phyloP scores from a whole-genome alignment of 2,888 invertebrate genomes.

The Zeuzera pyrina region DNA sequence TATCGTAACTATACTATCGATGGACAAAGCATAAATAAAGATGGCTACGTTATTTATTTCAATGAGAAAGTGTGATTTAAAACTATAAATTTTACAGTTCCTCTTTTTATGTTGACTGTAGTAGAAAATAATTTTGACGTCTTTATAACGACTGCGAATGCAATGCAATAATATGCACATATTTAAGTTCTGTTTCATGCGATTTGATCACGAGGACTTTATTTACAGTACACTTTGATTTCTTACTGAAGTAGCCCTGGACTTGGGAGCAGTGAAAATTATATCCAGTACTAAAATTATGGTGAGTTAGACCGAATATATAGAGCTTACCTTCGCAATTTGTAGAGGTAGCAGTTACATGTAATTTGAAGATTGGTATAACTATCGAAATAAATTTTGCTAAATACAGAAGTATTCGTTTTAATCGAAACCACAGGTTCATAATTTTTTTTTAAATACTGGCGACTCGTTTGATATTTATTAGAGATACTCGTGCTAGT shows the following conservation, averaged over 20 bases:
- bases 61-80: too few species aligned
- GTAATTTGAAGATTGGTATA: conserved; percentile 1
- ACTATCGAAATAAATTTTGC: too few species aligned
- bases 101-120: conserved; percentile 5
- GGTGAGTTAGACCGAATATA: conserved; percentile 37
- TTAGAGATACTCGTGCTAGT: too few species aligned
- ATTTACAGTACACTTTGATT: conserved; percentile 54
- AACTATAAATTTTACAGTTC: too few species aligned
- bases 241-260: conserved; percentile 54
- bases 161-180: conserved; percentile 64
- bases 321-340: conserved; percentile 12
- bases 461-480: too few species aligned
- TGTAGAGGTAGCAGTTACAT: not conserved
- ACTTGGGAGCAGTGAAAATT: conserved; percentile 31
- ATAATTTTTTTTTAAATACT: too few species aligned
- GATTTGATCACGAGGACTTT: conserved; percentile 42
- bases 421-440: too few species aligned
- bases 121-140: conserved; percentile 46
- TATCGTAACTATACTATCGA: too few species aligned
- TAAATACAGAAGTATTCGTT: too few species aligned
- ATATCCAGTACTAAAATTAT: conserved; percentile 37
- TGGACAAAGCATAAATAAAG: too few species aligned
- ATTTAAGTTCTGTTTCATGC: conserved; percentile 50
- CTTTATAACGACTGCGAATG: conserved; percentile 62
- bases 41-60: too few species aligned